Conservation (phyloP, 2,888 invertebrate genomes). For the Taenaris catops region DNA sequence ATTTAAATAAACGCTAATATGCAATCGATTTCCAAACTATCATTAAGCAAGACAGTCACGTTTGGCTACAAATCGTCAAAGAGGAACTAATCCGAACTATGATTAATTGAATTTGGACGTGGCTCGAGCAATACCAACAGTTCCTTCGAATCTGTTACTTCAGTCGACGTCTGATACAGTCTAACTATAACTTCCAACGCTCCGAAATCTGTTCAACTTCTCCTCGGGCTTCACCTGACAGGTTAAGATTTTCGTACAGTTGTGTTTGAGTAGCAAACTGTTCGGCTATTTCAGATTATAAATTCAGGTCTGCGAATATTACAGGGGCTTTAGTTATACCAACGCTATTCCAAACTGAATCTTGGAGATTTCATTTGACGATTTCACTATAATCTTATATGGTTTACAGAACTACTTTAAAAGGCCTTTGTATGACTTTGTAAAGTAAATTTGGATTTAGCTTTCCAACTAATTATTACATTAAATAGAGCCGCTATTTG, state of each 20-base stretch:
- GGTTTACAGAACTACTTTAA: too few species aligned
- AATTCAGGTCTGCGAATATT: conserved; percentile 11
- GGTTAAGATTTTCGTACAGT: conserved; percentile 36
- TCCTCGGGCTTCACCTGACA: conserved; percentile 39
- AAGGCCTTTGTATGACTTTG: too few species aligned
- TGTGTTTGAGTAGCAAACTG: conserved; percentile 22
- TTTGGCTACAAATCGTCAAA: conserved; percentile 59
- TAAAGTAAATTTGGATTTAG: too few species aligned
- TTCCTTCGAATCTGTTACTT: conserved; percentile 59
- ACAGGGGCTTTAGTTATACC: background rate
- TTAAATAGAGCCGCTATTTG: too few species aligned
- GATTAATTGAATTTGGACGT: conserved; percentile 72
- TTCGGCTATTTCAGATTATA: conserved; percentile 16
- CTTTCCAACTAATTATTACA: too few species aligned
- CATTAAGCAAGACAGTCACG: conserved; percentile 52
- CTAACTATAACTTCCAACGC: conserved; percentile 28
- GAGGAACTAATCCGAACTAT: conserved; percentile 71
- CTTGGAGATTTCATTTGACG: too few species aligned
- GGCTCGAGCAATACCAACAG: conserved; percentile 48
- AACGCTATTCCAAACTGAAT: too few species aligned
- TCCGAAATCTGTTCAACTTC: conserved; percentile 45
- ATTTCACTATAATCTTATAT: too few species aligned
- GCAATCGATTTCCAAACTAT: conserved; percentile 34
- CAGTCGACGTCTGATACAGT: conserved; percentile 40
- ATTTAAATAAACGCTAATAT: too few species aligned